phyloP scores from a whole-genome alignment of 1,140 invertebrate genomes.

The Scaptomyza hsui region DNA sequence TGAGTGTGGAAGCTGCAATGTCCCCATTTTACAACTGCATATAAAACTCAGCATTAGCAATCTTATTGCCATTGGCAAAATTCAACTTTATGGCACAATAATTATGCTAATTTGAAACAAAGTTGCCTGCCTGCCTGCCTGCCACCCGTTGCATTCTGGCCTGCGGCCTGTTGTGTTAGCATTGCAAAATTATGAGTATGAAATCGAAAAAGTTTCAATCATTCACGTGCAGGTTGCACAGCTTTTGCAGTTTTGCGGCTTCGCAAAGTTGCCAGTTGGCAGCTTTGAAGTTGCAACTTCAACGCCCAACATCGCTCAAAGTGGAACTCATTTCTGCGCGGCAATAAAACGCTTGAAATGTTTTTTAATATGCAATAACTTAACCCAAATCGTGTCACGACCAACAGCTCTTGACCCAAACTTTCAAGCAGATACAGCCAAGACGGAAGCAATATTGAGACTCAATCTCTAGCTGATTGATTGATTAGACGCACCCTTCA shows the following conservation, averaged over 20 bases:
- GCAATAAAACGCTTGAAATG: conserved; percentile 76
- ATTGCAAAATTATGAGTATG: conserved; percentile 72
- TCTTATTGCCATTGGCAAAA: conserved; percentile 54
- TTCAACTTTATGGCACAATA: conserved; percentile 72
- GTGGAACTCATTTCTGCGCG: conserved; percentile 46
- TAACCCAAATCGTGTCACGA: conserved; percentile 60
- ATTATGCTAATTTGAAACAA: conserved; percentile 76
- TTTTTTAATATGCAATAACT: conserved; percentile 73
- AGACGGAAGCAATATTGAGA: conserved; percentile 1
- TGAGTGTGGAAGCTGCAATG: conserved; percentile 3
- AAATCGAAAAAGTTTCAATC: conserved; percentile 82
- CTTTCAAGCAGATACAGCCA: conserved; percentile 33
- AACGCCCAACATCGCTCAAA: conserved; percentile 47
- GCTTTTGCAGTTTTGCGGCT: conserved; percentile 37
- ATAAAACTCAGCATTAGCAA: conserved; percentile 38
- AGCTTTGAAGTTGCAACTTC: conserved; percentile 72
- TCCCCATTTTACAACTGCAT: conserved; percentile 24
- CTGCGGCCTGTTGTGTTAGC: conserved; percentile 47
- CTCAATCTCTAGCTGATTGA: conserved; percentile 54
- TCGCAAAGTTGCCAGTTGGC: conserved; percentile 39
- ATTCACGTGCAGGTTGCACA: conserved; percentile 47
- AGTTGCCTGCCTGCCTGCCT: conserved; percentile 46
- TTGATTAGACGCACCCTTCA: conserved; percentile 66
- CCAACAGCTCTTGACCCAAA: conserved; percentile 64
- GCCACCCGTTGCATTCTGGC: conserved; percentile 12